Conservation (phyloP, 2,113 vertebrate species). For the Oncorhynchus mykiss region DNA sequence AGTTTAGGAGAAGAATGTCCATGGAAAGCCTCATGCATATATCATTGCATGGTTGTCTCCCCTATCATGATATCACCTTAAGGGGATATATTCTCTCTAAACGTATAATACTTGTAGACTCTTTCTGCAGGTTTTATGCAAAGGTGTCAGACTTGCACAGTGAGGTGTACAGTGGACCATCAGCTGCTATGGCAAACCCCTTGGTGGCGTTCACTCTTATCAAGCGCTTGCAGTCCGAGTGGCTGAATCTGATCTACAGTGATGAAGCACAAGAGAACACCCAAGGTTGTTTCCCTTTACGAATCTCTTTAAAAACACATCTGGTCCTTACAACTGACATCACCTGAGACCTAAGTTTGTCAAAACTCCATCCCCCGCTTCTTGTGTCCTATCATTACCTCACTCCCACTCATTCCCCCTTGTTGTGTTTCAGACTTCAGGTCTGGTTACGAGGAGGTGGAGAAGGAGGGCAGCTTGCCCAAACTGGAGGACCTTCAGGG, state of each 20-base stretch:
- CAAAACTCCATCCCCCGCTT: not conserved
- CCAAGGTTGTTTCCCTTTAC: conserved; percentile 71
- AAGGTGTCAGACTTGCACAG: conserved; percentile 81
- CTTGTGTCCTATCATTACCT: conserved; percentile 31
- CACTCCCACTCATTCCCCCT: conserved; percentile 33
- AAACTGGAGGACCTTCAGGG: conserved; percentile 84
- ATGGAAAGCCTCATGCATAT: no score
- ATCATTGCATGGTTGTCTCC: not conserved
- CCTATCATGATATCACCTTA: not conserved
- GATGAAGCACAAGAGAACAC: conserved; percentile 78
- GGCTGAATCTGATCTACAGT: conserved; percentile 84
- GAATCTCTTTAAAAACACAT: conserved; percentile 31
- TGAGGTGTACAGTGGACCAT: conserved; percentile 58
- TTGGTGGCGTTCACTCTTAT: conserved; percentile 87
- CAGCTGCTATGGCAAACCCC: conserved; percentile 79
- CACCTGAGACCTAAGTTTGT: not conserved
- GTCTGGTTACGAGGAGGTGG: conserved; percentile 72
- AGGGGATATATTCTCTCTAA: not conserved
- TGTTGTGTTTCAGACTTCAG: conserved; percentile 76
- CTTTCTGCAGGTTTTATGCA: conserved; percentile 80
- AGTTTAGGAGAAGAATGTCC: no score
- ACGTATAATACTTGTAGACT: no score
- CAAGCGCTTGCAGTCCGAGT: conserved; percentile 89
- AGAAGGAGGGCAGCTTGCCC: conserved; percentile 79
- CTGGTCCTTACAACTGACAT: conserved; percentile 43